A percentile compares a stretch with the other conserved stretches of the same genome.
Conservation (phyloP, 2,113 vertebrate species). For the Otocyon megalotis region DNA sequence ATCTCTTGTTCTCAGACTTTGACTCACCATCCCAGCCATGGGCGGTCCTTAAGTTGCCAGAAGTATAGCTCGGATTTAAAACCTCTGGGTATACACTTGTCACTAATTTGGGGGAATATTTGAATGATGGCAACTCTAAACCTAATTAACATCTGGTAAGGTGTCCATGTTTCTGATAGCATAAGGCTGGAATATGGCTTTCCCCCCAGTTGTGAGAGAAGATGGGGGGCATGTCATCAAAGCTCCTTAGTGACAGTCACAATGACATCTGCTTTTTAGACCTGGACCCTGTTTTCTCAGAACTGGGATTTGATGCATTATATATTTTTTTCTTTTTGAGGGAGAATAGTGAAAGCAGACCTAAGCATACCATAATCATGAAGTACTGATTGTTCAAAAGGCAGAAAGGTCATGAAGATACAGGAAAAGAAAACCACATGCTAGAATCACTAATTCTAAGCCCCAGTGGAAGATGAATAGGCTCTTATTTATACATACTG, state of each 20-base stretch:
- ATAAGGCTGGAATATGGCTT: not conserved
- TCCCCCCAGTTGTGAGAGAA: not conserved
- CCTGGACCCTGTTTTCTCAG: conserved; percentile 2
- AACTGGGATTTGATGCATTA: not conserved
- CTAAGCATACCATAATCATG: conserved; percentile 55
- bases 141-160: conserved; percentile 15
- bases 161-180: not conserved
- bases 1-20: not conserved
- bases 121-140: not conserved
- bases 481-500: conserved; percentile 57
- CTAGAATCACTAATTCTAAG: conserved; percentile 70
- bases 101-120: not conserved
- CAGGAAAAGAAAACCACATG: conserved; percentile 67
- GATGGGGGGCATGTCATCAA: not conserved
- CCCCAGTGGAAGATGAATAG: conserved; percentile 21
- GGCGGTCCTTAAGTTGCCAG: not conserved
- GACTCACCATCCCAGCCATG: not conserved
- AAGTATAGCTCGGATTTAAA: not conserved
- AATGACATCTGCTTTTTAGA: conserved; percentile 53
- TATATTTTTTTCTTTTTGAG: not conserved
- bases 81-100: not conserved
- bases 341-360: not conserved
- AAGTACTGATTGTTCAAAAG: conserved; percentile 59
- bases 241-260: not conserved
- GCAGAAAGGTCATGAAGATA: conserved; percentile 40